Evolutionary conservation across 1,140 invertebrate species (phyloP).

Genomic region (Hesperophylax magnus): DNA sequence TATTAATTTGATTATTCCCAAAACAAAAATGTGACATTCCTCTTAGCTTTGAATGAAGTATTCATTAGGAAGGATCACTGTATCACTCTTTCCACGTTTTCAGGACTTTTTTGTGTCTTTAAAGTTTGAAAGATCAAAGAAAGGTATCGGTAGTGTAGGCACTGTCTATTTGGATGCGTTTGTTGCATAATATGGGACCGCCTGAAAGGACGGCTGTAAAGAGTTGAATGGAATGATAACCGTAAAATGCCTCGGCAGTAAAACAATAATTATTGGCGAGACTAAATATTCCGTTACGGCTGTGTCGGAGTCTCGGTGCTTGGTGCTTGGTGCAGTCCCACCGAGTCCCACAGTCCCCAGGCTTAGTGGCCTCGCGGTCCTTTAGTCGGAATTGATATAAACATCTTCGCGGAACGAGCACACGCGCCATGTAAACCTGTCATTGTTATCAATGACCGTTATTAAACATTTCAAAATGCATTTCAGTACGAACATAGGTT

Average conservation of each 20-base stretch:
- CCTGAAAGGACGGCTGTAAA: background rate
- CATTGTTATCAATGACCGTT: background rate
- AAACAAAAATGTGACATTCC: no score
- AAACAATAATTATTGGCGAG: slow-evolving; percentile 30
- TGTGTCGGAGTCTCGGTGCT: background rate
- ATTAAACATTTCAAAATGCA: background rate
- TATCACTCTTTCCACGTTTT: no score
- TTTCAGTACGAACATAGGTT: no score
- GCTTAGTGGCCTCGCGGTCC: background rate
- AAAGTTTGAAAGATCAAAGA: no score
- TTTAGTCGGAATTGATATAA: slow-evolving; percentile 3
- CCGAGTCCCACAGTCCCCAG: no score
- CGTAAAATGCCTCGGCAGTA: background rate
- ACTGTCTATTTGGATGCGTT: no score
- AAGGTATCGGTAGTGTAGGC: no score
- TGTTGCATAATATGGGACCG: background rate
- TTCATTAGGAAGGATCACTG: no score
- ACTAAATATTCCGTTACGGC: slow-evolving; percentile 23
- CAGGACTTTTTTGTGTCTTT: no score
- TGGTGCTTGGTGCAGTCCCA: no score
- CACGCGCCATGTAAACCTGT: background rate
- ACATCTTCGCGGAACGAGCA: background rate
- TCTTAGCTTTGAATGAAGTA: no score
- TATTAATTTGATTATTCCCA: no score
- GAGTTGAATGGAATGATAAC: slow-evolving; percentile 18